phyloP scores from a whole-genome alignment of 2,797 vertebrate species.

The Oryzias dopingdopingensis region DNA sequence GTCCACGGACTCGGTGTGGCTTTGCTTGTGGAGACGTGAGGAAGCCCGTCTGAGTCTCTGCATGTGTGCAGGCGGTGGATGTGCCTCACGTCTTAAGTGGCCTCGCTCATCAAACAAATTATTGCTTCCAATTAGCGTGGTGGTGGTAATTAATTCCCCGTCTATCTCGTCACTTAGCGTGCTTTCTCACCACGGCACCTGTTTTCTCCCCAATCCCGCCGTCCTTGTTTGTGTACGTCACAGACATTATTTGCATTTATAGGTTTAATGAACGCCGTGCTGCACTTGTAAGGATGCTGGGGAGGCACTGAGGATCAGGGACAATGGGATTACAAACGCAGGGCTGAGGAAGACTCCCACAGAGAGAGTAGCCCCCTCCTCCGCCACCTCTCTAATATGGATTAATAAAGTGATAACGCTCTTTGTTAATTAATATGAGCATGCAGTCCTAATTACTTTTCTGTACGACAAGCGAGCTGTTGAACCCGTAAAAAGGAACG shows the following conservation, averaged over 20 bases:
- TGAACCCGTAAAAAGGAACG: slow-evolving; percentile 76
- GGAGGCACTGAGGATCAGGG: slow-evolving; percentile 40
- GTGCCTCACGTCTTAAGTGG: slow-evolving; percentile 95
- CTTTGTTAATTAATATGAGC: slow-evolving; percentile 97
- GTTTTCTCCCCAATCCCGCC: slow-evolving; percentile 89
- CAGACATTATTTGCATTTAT: slow-evolving; percentile 96
- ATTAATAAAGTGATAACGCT: slow-evolving; percentile 97
- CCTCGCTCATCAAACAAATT: slow-evolving; percentile 99
- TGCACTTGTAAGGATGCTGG: slow-evolving; percentile 72
- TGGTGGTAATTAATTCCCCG: slow-evolving; percentile 99
- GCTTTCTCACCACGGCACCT: slow-evolving; percentile 98
- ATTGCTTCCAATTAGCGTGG: slow-evolving; percentile 99
- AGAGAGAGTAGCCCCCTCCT: slow-evolving; percentile 72
- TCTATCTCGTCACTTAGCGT: slow-evolving; percentile 98
- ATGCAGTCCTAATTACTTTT: slow-evolving; percentile 91
- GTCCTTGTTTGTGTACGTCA: slow-evolving; percentile 96
- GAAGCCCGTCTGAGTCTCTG: slow-evolving; percentile 14
- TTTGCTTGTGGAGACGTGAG: too few relatives aligned
- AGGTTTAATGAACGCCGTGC: slow-evolving; percentile 86
- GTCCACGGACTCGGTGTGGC: too few relatives aligned
- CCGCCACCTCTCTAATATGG: slow-evolving; percentile 75
- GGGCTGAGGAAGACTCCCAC: slow-evolving; percentile 79
- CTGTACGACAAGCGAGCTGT: slow-evolving; percentile 88
- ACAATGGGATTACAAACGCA: slow-evolving; percentile 43
- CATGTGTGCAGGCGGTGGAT: slow-evolving; percentile 69